phyloP scores from a whole-genome alignment of 1,140 invertebrate species.

The Solenopsis fugax region DNA sequence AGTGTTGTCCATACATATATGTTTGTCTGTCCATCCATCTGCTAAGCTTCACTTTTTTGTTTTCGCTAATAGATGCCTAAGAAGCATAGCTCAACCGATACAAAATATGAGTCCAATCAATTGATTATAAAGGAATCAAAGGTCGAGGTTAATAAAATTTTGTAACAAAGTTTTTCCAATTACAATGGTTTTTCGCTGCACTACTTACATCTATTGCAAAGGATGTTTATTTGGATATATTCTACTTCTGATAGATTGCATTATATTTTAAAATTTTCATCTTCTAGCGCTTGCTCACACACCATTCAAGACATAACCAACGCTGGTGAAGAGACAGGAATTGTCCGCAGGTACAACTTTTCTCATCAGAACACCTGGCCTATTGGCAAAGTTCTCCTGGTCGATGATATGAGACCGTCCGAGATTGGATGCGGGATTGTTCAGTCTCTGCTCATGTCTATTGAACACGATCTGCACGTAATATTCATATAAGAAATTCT shows the following conservation, averaged over 20 bases:
- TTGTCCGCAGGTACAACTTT: constrained; percentile 97
- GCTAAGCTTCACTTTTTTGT: no score
- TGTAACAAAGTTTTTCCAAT: no score
- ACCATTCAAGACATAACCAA: constrained; percentile 89
- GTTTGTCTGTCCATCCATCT: no score
- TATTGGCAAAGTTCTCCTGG: constrained; percentile 81
- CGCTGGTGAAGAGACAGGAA: constrained; percentile 97
- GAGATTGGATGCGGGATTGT: constrained; percentile 46
- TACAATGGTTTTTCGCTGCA: no score
- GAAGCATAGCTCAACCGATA: no score
- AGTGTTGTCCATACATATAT: no score
- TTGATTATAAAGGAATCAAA: no score
- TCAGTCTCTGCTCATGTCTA: constrained; percentile 29
- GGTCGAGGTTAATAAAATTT: no score
- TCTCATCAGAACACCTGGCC: constrained; percentile 94
- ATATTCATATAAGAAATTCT: constrained; percentile 18
- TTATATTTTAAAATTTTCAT: background rate
- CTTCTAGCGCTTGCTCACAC: constrained; percentile 72
- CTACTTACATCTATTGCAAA: no score
- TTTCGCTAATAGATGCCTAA: no score
- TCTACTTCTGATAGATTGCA: background rate
- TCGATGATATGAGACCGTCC: constrained; percentile 81
- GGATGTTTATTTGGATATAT: background rate
- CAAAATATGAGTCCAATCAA: no score
- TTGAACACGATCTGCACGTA: constrained; percentile 54